Percentiles rank a stretch among this genome's conserved stretches.
phyloP scores from a whole-genome alignment of 1,140 invertebrate genomes.

The Augochlora pura region DNA sequence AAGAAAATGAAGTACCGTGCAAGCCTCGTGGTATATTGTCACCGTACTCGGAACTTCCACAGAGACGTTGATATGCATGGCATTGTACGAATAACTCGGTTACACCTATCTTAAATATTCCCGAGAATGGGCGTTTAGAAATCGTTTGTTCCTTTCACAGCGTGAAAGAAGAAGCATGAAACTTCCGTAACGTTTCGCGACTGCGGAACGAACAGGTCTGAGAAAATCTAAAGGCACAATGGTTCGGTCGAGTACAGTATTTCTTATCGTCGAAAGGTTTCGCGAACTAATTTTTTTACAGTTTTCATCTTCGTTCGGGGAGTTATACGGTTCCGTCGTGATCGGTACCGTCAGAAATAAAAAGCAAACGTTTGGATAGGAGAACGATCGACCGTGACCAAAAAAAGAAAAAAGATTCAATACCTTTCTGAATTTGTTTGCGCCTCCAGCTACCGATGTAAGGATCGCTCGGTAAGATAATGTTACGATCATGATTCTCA shows the following conservation, averaged over 20 bases:
- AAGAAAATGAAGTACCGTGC: constrained; percentile 19
- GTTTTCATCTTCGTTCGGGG: too few relatives aligned
- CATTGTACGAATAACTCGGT: neutral
- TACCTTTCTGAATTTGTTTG: constrained; percentile 57
- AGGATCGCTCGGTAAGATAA: constrained; percentile 52
- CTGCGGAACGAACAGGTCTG: neutral
- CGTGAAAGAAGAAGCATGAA: neutral
- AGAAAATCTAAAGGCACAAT: constrained; percentile 7
- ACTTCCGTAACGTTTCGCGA: neutral
- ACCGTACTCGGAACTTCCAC: constrained; percentile 46
- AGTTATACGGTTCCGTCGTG: too few relatives aligned
- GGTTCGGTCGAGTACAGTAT: neutral
- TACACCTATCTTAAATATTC: constrained; percentile 30
- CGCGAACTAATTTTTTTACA: neutral
- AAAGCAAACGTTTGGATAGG: too few relatives aligned
- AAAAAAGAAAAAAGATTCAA: neutral
- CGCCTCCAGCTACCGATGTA: constrained; percentile 57
- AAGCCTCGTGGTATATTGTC: constrained; percentile 35
- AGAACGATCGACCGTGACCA: too few relatives aligned
- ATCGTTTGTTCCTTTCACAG: constrained; percentile 1
- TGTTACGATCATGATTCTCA: constrained; percentile 47
- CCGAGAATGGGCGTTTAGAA: constrained; percentile 24
- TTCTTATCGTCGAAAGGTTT: neutral
- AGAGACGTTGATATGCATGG: constrained; percentile 28
- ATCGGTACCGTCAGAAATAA: too few relatives aligned